Percentiles rank a stretch among this genome's conserved stretches.
These are phyloP conservation scores for Lathamus discolor DNA, from an alignment of 2,113 vertebrate genomes.

Conservation along the genomic window DNA sequence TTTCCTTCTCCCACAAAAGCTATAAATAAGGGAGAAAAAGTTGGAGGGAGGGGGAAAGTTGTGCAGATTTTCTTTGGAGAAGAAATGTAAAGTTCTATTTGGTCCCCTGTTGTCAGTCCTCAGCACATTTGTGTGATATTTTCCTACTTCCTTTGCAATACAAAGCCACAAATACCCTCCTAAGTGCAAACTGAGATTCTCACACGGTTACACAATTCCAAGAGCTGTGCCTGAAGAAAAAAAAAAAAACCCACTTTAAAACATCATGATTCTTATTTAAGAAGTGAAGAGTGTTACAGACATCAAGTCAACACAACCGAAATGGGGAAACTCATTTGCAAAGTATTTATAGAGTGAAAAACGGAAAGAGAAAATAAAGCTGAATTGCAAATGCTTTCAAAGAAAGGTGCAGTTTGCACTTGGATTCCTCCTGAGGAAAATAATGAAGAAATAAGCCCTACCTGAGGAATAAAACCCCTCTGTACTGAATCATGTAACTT, in stretches of 20 bases:
- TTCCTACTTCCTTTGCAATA: conserved; percentile 27
- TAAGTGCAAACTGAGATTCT: conserved; percentile 41
- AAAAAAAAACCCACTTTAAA: not conserved
- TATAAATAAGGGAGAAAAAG: not conserved
- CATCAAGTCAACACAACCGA: not conserved
- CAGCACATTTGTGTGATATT: conserved; percentile 26
- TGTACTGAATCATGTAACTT: not conserved
- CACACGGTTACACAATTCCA: not conserved
- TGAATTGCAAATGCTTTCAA: not conserved
- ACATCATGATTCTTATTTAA: not conserved
- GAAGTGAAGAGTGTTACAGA: not conserved
- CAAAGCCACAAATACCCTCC: not conserved
- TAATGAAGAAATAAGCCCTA: not conserved
- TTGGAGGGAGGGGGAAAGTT: not conserved
- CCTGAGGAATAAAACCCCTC: not conserved
- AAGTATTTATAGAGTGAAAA: not conserved
- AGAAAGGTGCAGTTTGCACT: not conserved
- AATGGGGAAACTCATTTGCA: not conserved
- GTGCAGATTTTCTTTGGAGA: not conserved
- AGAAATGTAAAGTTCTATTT: not conserved
- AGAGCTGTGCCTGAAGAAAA: not conserved
- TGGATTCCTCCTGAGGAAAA: not conserved
- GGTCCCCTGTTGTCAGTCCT: not conserved
- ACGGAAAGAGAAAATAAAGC: not conserved
- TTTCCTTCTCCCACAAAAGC: not conserved